Conservation (phyloP, 2,113 vertebrate species). For the Alces alces region DNA sequence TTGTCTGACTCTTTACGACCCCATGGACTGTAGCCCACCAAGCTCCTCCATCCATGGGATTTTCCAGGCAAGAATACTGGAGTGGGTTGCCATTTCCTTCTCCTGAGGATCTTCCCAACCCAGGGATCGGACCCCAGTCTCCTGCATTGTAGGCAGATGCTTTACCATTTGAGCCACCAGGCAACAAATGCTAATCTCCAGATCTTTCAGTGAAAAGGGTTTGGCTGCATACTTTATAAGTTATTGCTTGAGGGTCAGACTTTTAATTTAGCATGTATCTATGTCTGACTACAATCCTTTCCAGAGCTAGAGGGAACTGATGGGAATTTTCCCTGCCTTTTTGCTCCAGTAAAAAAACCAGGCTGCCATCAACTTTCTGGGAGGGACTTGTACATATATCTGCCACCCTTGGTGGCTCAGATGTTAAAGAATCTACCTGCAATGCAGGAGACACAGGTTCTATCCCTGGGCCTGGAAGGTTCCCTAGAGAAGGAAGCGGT, state of each 20-base stretch:
- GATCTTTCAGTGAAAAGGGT: neutral
- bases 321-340: neutral
- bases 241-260: neutral
- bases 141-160: no score
- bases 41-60: no score
- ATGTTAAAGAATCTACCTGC: neutral
- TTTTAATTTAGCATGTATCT: neutral
- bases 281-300: neutral
- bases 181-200: neutral
- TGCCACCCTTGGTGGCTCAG: neutral
- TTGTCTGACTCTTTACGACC: no score
- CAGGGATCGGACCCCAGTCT: no score
- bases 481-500: neutral
- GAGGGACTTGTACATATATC: neutral
- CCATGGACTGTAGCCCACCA: no score
- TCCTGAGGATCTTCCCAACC: no score
- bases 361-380: neutral
- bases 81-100: no score
- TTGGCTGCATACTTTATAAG: neutral
- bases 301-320: neutral
- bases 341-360: neutral
- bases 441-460: neutral
- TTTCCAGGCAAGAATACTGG: no score
- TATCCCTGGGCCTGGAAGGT: neutral
- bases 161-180: no score